Evolutionary conservation across 2,888 invertebrate species (phyloP).

Genomic region (Platerodrilus igneus): DNA sequence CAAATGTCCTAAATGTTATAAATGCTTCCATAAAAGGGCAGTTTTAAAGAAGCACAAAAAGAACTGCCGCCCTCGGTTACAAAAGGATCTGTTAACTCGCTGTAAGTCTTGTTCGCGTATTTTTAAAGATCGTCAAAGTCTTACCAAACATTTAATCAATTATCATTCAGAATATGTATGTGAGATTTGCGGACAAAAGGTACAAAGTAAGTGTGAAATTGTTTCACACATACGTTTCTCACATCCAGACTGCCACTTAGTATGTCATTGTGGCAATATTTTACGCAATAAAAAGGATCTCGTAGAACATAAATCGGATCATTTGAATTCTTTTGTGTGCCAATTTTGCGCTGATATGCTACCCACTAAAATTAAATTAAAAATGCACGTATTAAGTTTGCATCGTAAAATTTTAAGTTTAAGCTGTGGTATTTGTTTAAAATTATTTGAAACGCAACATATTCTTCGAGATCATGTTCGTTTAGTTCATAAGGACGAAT

Average conservation of each 20-base stretch:
- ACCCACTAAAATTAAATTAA: slow-evolving; percentile 54
- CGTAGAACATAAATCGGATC: slow-evolving; percentile 51
- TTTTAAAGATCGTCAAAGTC: slow-evolving; percentile 53
- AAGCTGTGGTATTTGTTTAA: slow-evolving; percentile 56
- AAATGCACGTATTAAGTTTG: slow-evolving; percentile 55
- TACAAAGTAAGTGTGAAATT: slow-evolving; percentile 55
- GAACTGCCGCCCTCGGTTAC: slow-evolving; percentile 50
- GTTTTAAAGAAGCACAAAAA: slow-evolving; percentile 56
- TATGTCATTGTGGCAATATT: slow-evolving; percentile 54
- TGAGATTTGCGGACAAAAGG: slow-evolving; percentile 52
- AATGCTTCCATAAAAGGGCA: slow-evolving; percentile 54
- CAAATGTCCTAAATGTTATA: slow-evolving; percentile 54
- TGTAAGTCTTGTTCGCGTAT: slow-evolving; percentile 56
- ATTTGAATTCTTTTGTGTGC: slow-evolving; percentile 52
- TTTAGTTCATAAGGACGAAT: slow-evolving; percentile 49
- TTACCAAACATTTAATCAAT: slow-evolving; percentile 53
- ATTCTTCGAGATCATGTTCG: slow-evolving; percentile 55
- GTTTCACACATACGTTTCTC: slow-evolving; percentile 55
- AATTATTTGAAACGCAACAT: slow-evolving; percentile 53
- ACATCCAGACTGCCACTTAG: slow-evolving; percentile 53
- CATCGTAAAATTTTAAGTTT: slow-evolving; percentile 55
- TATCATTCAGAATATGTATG: slow-evolving; percentile 54
- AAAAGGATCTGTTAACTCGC: slow-evolving; percentile 53
- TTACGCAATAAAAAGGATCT: slow-evolving; percentile 52
- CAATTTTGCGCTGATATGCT: slow-evolving; percentile 57